Base-by-base conservation (phyloP, 1,140 invertebrate genomes). In the Saxidomus purpurata region DNA sequence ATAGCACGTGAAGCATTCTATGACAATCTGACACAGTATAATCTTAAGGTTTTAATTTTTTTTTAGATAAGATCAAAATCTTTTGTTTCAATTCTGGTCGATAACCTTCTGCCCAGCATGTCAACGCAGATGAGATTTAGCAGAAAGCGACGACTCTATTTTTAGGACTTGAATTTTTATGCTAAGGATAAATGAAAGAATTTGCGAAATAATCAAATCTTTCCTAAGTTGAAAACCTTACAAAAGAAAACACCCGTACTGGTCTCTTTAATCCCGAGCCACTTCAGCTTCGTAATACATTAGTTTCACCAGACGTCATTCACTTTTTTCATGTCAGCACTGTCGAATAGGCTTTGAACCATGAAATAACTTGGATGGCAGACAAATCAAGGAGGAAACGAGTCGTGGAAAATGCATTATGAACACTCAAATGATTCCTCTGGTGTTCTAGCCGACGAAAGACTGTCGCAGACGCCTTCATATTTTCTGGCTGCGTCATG, bases 341-440 rank as follows among this genome's bases (percentile, higher is more conserved):
- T 67, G 59, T 67, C 34, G 55, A 43, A 36, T 31, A n/a, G 1
- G 17, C 36, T 38, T 43, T 28, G 55, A 67, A 82, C 55, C 55
- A 47, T 82, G 80, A 82, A 82, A 82, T 82, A 82, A 82, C 55
- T 67, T 63, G 55, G 40, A 82, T 82, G 80, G 80, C 40, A 82
- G 80, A 82, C 80, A 82, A 67, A 82, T 82, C 80, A 82, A 4
- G 22, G 8, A 67, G 55, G 34, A 63, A 82, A 82, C 55, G 80
- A 82, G 13, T 63, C 80, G 80, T 82, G 80, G 28, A 82, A 82
- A 82, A 63, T 47, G 38, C 80, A 82, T 67, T 59, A 82, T 40
- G 80, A 82, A 63, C n/a, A 19, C 49, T 79, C 11, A 79, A 79
- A 79, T 38, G 19, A 55, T 71, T 17, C n/a, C 36, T 8, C 34